Percentiles rank a stretch among this genome's conserved stretches.
Evolutionary conservation across 2,797 vertebrate genomes (phyloP).

Genomic region (Chaenodraco wilsoni): DNA sequence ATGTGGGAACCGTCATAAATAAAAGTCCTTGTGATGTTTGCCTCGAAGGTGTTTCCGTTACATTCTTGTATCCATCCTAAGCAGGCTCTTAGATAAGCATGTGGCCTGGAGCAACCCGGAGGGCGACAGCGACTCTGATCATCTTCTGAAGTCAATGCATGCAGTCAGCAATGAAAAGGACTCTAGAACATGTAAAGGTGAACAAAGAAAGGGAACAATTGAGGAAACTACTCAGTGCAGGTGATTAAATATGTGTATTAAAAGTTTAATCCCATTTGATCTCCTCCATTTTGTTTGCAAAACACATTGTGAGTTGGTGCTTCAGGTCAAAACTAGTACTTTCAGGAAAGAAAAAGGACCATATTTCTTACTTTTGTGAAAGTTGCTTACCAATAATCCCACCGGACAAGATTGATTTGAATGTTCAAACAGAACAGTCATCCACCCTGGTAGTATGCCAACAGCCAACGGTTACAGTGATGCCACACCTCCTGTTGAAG

Average conservation of each 20-base stretch:
- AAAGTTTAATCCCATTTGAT: too few species aligned
- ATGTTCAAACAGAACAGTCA: constrained; percentile 14
- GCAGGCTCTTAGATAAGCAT: constrained; percentile 25
- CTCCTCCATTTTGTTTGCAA: background rate
- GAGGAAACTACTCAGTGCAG: background rate
- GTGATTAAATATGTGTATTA: background rate
- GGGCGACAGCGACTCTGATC: background rate
- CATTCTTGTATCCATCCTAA: constrained; percentile 47
- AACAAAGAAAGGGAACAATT: background rate
- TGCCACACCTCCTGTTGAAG: constrained; percentile 36
- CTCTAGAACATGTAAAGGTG: background rate
- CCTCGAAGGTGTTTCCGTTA: constrained; percentile 16
- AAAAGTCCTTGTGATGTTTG: constrained; percentile 22
- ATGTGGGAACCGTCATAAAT: constrained; percentile 42
- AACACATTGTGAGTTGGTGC: background rate
- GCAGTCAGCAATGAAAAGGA: background rate
- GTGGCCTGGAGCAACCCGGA: constrained; percentile 13
- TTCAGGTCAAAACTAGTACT: constrained; percentile 3
- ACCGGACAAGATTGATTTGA: constrained; percentile 8
- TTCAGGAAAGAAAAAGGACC: background rate
- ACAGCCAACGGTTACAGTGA: constrained; percentile 49
- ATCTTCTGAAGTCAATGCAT: background rate
- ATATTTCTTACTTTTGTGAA: background rate
- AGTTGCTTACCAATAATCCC: background rate
- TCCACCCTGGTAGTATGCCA: constrained; percentile 34